Evolutionary conservation across 2,113 vertebrate genomes (phyloP).

Genomic region (Mungos mungo): DNA sequence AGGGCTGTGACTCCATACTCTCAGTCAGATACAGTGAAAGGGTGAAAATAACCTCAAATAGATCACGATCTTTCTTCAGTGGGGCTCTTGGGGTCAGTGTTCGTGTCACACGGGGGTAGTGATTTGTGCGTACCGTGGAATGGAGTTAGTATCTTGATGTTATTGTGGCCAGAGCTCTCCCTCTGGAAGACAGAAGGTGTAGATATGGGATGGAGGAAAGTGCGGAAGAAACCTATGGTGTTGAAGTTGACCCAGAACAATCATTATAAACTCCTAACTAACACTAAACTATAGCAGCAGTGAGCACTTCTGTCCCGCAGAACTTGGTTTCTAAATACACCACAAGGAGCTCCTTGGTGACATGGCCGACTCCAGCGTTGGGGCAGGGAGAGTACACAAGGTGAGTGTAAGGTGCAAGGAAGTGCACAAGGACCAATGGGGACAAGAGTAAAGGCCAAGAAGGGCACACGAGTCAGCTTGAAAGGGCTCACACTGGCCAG

Average conservation of each 20-base stretch:
- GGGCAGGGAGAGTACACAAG: not conserved
- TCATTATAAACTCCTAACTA: not conserved
- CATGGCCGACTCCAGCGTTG: not conserved
- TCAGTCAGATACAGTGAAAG: not conserved
- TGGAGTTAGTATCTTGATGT: not conserved
- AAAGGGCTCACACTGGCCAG: not conserved
- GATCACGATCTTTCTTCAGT: not conserved
- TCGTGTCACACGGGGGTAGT: accelerated
- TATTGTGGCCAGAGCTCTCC: not conserved
- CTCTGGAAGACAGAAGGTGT: not conserved
- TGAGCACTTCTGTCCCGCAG: not conserved
- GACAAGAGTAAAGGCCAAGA: not conserved
- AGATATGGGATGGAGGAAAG: not conserved
- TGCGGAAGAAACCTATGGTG: not conserved
- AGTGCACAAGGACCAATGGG: not conserved
- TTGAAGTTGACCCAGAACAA: not conserved
- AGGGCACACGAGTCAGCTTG: not conserved
- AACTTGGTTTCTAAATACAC: not conserved
- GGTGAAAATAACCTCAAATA: not conserved
- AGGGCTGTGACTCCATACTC: too few species aligned
- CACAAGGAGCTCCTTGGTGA: not conserved
- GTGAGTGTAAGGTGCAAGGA: not conserved
- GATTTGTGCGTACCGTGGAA: not conserved
- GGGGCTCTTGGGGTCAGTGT: not conserved
- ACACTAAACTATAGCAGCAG: not conserved